phyloP scores from a whole-genome alignment of 2,113 vertebrate species.

The Brienomyrus brachyistius region DNA sequence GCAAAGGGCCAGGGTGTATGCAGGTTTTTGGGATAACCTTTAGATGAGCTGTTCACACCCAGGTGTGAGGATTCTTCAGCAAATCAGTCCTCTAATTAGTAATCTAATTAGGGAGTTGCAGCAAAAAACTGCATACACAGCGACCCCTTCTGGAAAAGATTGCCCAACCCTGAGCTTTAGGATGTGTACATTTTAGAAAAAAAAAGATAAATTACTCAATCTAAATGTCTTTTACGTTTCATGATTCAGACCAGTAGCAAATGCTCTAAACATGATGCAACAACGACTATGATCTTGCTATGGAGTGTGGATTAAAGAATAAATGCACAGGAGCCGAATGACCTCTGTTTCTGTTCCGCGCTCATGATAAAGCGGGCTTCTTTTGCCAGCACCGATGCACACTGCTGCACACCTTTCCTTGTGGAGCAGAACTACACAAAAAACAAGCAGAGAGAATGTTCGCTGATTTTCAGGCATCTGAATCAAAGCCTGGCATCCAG shows the following conservation, averaged over 20 bases:
- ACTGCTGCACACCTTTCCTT: constrained; percentile 91
- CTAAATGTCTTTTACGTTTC: neutral
- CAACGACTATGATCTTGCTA: neutral
- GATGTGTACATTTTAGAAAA: neutral
- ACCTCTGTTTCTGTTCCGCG: constrained; percentile 85
- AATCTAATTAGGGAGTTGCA: no score
- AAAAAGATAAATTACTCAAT: neutral
- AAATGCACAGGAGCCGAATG: neutral
- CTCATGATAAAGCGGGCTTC: constrained; percentile 83
- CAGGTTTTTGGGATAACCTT: no score
- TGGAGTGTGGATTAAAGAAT: neutral
- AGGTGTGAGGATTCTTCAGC: no score
- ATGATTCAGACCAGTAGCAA: neutral
- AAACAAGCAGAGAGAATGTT: neutral
- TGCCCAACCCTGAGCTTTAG: neutral
- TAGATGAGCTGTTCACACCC: no score
- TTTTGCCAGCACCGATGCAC: constrained; percentile 81
- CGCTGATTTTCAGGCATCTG: neutral
- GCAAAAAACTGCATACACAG: no score
- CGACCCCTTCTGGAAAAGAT: no score
- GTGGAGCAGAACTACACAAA: constrained; percentile 88
- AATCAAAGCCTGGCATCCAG: neutral
- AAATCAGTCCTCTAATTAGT: no score
- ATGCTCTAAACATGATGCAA: constrained; percentile 10
- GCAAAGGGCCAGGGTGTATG: no score